These are phyloP conservation scores for Plotosus lineatus DNA, from an alignment of 2,113 vertebrate species.

Conservation along the genomic window DNA sequence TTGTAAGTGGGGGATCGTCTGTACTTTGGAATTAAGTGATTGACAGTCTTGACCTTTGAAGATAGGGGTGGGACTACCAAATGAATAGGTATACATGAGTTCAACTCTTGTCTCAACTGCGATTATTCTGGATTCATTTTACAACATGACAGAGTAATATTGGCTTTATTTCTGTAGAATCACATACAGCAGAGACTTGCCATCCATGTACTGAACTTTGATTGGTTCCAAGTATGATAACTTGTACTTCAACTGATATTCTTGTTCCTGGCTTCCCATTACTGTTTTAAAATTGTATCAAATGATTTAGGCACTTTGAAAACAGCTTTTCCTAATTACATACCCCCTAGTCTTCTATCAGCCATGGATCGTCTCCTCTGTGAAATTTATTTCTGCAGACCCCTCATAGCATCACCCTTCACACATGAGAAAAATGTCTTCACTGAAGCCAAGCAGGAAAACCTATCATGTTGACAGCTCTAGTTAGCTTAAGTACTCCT, in stretches of 20 bases:
- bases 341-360: not conserved
- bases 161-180: no score
- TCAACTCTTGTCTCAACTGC: no score
- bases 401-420: not conserved
- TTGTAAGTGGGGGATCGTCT: no score
- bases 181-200: no score
- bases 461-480: conserved; percentile 27
- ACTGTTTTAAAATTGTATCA: conserved; percentile 8
- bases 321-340: conserved; percentile 1
- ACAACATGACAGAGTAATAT: no score
- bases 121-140: no score
- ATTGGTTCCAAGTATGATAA: not conserved
- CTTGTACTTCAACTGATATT: not conserved
- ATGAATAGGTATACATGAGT: no score
- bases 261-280: not conserved
- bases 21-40: no score
- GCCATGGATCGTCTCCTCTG: not conserved
- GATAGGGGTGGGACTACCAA: no score
- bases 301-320: not conserved
- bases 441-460: conserved; percentile 8
- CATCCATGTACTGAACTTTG: no score
- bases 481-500: conserved; percentile 28
- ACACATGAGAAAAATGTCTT: conserved; percentile 11
- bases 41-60: no score
- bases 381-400: conserved; percentile 1